phyloP scores from a whole-genome alignment of 1,140 invertebrate genomes.

The Homalodisca vitripennis region DNA sequence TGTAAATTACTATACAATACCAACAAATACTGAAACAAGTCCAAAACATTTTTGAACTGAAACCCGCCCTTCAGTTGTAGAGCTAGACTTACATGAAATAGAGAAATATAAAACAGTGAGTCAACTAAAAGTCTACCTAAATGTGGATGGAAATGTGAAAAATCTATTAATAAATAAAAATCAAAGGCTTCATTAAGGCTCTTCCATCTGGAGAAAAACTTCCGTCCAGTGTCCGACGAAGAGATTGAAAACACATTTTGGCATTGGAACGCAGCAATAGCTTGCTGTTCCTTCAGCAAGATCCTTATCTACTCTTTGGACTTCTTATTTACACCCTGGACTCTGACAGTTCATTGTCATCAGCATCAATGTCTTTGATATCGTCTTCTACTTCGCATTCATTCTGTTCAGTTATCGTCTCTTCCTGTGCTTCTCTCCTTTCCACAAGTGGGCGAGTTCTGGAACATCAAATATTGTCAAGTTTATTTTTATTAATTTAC shows the following conservation, averaged over 20 bases:
- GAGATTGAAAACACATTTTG: not conserved
- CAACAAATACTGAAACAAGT: not conserved
- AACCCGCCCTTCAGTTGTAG: not conserved
- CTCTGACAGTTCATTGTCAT: slow-evolving; percentile 16
- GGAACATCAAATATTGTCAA: too few species aligned
- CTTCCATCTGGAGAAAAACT: not conserved
- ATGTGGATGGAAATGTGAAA: not conserved
- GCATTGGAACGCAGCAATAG: not conserved
- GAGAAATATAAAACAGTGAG: not conserved
- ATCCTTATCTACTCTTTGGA: not conserved
- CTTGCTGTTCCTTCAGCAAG: not conserved
- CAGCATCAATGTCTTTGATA: slow-evolving; percentile 7
- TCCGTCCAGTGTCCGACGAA: not conserved
- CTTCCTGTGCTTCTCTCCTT: not conserved
- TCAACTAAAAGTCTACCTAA: not conserved
- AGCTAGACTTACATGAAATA: not conserved
- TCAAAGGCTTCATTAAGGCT: not conserved
- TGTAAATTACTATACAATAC: not conserved
- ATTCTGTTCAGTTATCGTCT: not conserved
- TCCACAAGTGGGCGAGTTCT: slow-evolving; percentile 12
- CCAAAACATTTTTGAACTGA: not conserved
- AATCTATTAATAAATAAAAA: not conserved
- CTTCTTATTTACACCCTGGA: not conserved
- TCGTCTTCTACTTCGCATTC: not conserved
- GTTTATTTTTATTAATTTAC: too few species aligned